Base-by-base conservation (phyloP, 2,797 vertebrate genomes). In the Malacoctenus gilli region DNA sequence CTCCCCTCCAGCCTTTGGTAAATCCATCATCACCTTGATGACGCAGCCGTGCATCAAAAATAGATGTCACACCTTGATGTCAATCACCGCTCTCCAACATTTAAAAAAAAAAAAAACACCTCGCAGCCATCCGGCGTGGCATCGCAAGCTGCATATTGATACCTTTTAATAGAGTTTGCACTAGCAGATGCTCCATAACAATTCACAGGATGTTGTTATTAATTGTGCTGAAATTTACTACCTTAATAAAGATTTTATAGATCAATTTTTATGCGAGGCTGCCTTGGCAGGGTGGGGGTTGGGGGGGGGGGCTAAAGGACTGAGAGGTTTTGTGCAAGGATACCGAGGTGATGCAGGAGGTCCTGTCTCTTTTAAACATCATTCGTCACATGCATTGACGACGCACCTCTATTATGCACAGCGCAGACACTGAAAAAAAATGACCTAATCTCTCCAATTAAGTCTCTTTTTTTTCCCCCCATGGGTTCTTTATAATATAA, bases 231-330 rank as follows among this genome's bases (percentile, higher is more conserved):
- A 77, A 89, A 89, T 91, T 88, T 90, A 90, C 59, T 56, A 79
- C 65, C 66, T 83, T 84, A 85, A 90, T 92, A 90, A 92, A 89
- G 76, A 88, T 89, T 92, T 89, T 80, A 91, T 89, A 31, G 86
- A 88, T 85, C 59, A 4, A 49, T 77, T 87, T 89, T 89, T 79
- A 86, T 82, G 78, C 39, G 8, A 59, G 16, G 56, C 75, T 68
- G 49, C 75, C 48, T 77, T 42, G 38, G 54, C 41, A 9, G 44
- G 68, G 35, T 77, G 42, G 57, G 47, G 82, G 57, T 32, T 16
- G 19, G 52, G 48, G 47, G 51, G 47, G 47, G 51, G 59, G 43
- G 47, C 66, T 77, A 79, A 79, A 76, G 35, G 38, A 52, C 51
- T 19, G 22, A 59, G 21, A 52, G 20, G 32, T 72, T 49, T n/a